These are phyloP conservation scores for Ostrea denselamellosa DNA, from an alignment of 1,140 invertebrate genomes.

Conservation along the genomic window DNA sequence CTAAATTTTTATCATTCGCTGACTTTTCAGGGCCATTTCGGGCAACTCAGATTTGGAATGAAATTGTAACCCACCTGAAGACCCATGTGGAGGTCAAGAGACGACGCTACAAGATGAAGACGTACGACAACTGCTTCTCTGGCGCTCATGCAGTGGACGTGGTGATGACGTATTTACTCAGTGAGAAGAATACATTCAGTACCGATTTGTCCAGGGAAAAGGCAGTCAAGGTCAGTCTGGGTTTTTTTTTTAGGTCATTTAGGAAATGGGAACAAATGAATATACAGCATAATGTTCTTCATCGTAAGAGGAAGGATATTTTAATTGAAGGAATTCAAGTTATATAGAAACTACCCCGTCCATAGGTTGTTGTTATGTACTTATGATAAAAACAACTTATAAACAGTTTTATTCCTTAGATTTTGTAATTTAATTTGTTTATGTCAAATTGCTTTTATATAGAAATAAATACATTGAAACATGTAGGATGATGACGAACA, in stretches of 20 bases:
- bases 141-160: conserved; percentile 80
- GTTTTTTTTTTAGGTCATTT: not conserved
- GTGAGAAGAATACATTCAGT: conserved; percentile 72
- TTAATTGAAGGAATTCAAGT: too few species aligned
- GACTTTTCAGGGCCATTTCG: conserved; percentile 74
- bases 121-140: conserved; percentile 81
- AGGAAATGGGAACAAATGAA: not conserved
- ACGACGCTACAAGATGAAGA: conserved; percentile 78
- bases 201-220: conserved; percentile 75
- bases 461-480: too few species aligned
- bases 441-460: too few species aligned
- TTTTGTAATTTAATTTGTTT: too few species aligned
- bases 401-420: too few species aligned
- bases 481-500: too few species aligned
- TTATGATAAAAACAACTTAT: too few species aligned
- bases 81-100: conserved; percentile 75
- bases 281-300: too few species aligned
- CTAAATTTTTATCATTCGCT: not conserved
- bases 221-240: conserved; percentile 73
- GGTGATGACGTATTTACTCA: conserved; percentile 74
- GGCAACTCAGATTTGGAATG: conserved; percentile 78
- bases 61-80: conserved; percentile 73
- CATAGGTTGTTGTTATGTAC: too few species aligned
- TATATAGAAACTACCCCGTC: too few species aligned
- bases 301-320: too few species aligned